Conservation (phyloP, 1,140 invertebrate species). For the Zaprionus camerounensis region DNA sequence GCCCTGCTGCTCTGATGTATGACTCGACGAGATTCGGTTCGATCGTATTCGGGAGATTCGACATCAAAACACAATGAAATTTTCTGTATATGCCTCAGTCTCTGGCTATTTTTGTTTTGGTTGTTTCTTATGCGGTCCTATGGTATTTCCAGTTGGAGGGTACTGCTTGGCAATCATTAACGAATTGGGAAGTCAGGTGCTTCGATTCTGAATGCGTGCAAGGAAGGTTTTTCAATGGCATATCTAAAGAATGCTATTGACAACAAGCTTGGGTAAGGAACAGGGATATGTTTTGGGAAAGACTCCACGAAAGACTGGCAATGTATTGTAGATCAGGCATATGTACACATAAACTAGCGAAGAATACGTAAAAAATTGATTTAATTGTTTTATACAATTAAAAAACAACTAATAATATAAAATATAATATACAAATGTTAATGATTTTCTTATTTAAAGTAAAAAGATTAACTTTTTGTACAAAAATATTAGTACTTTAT, state of each 20-base stretch:
- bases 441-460: too few species aligned
- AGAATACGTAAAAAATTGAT: too few species aligned
- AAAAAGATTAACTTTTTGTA: too few species aligned
- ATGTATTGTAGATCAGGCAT: too few species aligned
- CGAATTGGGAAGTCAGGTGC: background rate
- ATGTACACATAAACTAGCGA: too few species aligned
- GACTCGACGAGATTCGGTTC: conserved; percentile 39
- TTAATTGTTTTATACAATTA: too few species aligned
- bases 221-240: background rate
- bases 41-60: conserved; percentile 17
- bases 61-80: conserved; percentile 48
- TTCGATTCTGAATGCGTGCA: background rate
- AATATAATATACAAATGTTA: too few species aligned
- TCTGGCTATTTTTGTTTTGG: conserved; percentile 39
- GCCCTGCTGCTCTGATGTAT: conserved; percentile 44
- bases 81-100: conserved; percentile 19
- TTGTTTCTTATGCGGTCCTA: conserved; percentile 5
- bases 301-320: background rate
- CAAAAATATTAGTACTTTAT: too few species aligned
- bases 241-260: background rate
- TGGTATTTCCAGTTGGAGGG: conserved; percentile 6
- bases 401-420: too few species aligned
- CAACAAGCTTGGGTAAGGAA: background rate
- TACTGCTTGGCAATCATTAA: background rate
- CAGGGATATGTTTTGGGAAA: background rate